Base-by-base conservation (phyloP, 2,797 vertebrate species). In the Manis pentadactyla region DNA sequence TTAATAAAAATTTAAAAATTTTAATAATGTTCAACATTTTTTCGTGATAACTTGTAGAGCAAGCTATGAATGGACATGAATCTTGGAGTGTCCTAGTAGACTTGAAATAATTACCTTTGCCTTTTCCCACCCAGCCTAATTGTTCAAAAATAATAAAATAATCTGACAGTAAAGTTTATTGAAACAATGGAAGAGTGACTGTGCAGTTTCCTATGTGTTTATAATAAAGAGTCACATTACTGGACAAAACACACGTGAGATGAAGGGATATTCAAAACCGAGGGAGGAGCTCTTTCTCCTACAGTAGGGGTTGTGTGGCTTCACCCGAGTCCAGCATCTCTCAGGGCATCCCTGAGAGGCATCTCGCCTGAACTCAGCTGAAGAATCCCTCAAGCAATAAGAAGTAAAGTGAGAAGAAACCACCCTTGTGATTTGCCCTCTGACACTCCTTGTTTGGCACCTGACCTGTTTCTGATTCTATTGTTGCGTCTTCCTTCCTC, bases 401-500 rank as follows among this genome's bases (percentile, higher is more conserved):
- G 7, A 93, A 93, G 27, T 42, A 29, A 78, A 34, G 4, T 57
- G 18, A 37, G 74, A 66, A 68, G 59, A 95, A 86, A 37, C 31
- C 17, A 46, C 18, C 9, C 7, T 49, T 84, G 51, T 31, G 17
- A 15, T 4, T 89, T 86, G 46, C 82, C 81, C 42, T 27, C 53
- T 73, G 34, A 83, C 75, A n/a, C 23, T 49, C 46, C 90, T 11
- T 94, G 63, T 57, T 87, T 89, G 51, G 27, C n/a, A 46, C 18
- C 18, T 42, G 81, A 55, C 34, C 68, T 83, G 5, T 74, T 89
- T 86, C 75, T 91, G 19, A 79, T 91, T 84, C 79, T 75, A 86
- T 66, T 87, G 55, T 71, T 83, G 57, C n/a, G 83, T 19, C 82
- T 66, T 64, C 19, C 53, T 78, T 83, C 92, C 90, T 87, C 93